phyloP scores from a whole-genome alignment of 2,888 invertebrate genomes.

The Erebia ligea region DNA sequence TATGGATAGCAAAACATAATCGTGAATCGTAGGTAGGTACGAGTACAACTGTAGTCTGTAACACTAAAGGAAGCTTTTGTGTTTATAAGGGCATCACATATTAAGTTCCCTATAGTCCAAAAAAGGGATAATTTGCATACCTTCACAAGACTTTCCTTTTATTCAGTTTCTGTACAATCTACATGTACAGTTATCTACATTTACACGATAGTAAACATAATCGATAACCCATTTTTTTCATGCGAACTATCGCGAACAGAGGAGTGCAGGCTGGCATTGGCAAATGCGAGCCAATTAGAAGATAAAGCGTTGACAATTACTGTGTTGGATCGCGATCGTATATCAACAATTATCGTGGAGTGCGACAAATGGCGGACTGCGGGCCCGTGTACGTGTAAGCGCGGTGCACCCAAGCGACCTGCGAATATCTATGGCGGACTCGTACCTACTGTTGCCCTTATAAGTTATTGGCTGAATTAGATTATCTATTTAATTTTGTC shows the following conservation, averaged over 20 bases:
- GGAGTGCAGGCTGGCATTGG: constrained; percentile 76
- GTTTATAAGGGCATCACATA: too few relatives aligned
- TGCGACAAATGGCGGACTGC: constrained; percentile 77
- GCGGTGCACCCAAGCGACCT: constrained; percentile 37
- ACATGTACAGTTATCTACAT: neutral
- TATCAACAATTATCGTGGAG: constrained; percentile 83
- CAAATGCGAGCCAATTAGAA: constrained; percentile 83
- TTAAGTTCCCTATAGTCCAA: too few relatives aligned
- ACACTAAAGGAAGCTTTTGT: too few relatives aligned
- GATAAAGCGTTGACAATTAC: constrained; percentile 84
- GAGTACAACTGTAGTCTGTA: too few relatives aligned
- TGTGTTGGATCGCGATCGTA: constrained; percentile 79
- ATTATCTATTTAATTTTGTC: constrained; percentile 7
- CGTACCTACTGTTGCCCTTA: constrained; percentile 1
- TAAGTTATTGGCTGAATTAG: constrained; percentile 14
- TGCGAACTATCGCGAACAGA: constrained; percentile 63
- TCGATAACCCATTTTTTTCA: constrained; percentile 55
- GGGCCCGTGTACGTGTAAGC: constrained; percentile 38
- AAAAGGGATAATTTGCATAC: too few relatives aligned
- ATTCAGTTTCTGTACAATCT: neutral
- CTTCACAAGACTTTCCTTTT: too few relatives aligned
- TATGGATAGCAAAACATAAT: too few relatives aligned
- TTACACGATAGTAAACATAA: constrained; percentile 50
- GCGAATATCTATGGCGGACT: constrained; percentile 15
- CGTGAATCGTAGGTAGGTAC: too few relatives aligned